phyloP scores from a whole-genome alignment of 2,797 vertebrate species.

The Salarias fasciatus region DNA sequence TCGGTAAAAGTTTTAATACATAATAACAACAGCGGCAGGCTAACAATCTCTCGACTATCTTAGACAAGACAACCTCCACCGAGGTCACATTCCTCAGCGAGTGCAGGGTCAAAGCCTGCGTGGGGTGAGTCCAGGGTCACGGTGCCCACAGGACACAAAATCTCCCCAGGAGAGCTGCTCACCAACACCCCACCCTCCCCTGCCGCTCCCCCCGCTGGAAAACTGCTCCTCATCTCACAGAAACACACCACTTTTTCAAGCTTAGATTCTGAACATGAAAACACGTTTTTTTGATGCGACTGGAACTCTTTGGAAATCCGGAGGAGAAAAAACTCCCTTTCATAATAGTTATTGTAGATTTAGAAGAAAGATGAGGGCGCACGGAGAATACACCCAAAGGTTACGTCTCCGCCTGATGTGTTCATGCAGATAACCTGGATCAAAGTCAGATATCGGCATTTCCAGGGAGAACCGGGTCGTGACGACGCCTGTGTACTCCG shows the following conservation, averaged over 20 bases:
- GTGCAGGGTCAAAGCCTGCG: conserved; percentile 80
- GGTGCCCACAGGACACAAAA: conserved; percentile 70
- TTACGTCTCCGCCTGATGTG: conserved; percentile 17
- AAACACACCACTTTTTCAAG: conserved; percentile 3
- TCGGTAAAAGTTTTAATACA: too few species aligned
- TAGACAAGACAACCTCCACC: conserved; percentile 63
- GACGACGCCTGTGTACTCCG: conserved; percentile 17
- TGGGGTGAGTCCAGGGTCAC: conserved; percentile 80
- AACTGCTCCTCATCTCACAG: conserved; percentile 27
- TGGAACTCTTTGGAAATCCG: conserved; percentile 21
- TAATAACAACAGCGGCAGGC: conserved; percentile 31
- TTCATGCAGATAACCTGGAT: conserved; percentile 28
- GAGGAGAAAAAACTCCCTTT: conserved; percentile 23
- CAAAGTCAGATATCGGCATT: conserved; percentile 59
- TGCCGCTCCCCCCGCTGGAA: background rate
- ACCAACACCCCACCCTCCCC: background rate
- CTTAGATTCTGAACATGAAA: conserved; percentile 6
- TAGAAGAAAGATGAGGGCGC: conserved; percentile 30
- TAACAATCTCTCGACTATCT: conserved; percentile 62
- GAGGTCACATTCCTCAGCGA: conserved; percentile 82
- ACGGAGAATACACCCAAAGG: conserved; percentile 15
- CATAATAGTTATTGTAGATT: conserved; percentile 25
- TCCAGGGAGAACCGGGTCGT: conserved; percentile 24
- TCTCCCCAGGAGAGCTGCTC: conserved; percentile 42
- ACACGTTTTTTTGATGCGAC: background rate